phyloP scores from a whole-genome alignment of 1,140 invertebrate genomes.

The Drosophila nasuta region DNA sequence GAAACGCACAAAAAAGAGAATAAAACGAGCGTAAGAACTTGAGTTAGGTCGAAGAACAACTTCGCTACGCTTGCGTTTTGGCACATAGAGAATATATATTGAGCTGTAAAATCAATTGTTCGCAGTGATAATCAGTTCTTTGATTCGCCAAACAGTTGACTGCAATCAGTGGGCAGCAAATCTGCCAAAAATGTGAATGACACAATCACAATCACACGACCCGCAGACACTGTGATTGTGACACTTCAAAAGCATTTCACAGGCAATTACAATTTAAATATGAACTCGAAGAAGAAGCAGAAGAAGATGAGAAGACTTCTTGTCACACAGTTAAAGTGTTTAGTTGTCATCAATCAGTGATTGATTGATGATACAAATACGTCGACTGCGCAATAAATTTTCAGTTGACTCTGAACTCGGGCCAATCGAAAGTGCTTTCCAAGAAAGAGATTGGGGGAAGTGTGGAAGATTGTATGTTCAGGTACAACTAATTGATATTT shows the following conservation, averaged over 20 bases:
- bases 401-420: conserved; percentile 36
- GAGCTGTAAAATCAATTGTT: conserved; percentile 9
- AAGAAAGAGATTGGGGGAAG: neutral
- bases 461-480: neutral
- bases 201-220: neutral
- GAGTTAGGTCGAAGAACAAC: neutral
- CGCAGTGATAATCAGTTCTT: neutral
- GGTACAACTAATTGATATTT: conserved; percentile 38
- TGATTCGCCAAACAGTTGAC: conserved; percentile 1
- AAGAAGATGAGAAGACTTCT: neutral
- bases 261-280: neutral
- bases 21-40: neutral
- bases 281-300: neutral
- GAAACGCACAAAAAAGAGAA: conserved; percentile 5
- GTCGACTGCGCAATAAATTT: conserved; percentile 50
- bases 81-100: neutral
- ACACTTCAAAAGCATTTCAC: too few relatives aligned
- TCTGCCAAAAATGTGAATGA: neutral
- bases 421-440: conserved; percentile 21
- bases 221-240: too few relatives aligned
- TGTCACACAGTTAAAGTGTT: too few relatives aligned
- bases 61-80: neutral
- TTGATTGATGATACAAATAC: conserved; percentile 42
- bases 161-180: neutral
- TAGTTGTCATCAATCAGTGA: conserved; percentile 12